A percentile compares a stretch with the other conserved stretches of the same genome.
Conservation (phyloP, 2,113 vertebrate species). For the Emydocephalus ijimae region DNA sequence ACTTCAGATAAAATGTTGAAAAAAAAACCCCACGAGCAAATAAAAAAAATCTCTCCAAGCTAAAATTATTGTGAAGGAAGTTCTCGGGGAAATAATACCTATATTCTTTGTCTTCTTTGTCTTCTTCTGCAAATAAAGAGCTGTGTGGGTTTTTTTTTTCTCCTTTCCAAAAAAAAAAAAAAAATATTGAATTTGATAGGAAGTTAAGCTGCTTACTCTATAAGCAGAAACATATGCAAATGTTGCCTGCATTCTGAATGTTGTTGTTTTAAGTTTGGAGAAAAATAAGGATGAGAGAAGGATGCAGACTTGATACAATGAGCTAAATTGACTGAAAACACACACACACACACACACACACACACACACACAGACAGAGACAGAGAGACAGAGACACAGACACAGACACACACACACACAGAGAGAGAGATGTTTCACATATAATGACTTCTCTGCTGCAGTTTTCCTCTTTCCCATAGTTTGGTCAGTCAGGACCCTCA, state of each 20-base stretch:
- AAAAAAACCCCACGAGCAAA: constrained; percentile 67
- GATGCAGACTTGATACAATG: neutral
- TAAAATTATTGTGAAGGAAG: constrained; percentile 67
- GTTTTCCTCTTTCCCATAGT: neutral
- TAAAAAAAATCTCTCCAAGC: constrained; percentile 62
- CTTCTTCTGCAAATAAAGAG: constrained; percentile 63
- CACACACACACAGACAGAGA: too few species aligned
- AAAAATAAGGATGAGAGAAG: neutral
- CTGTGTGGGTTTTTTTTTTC: constrained; percentile 52
- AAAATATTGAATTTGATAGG: constrained; percentile 53
- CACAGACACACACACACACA: too few species aligned
- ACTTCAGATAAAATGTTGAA: constrained; percentile 76
- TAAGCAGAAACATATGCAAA: constrained; percentile 54
- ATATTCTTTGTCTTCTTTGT: constrained; percentile 49
- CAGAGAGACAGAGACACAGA: too few species aligned
- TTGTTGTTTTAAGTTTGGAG: constrained; percentile 5
- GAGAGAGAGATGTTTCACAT: neutral
- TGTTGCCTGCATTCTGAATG: constrained; percentile 52
- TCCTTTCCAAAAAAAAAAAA: constrained; percentile 21
- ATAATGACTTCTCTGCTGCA: neutral
- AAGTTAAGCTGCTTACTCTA: constrained; percentile 66
- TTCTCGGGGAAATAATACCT: constrained; percentile 68
- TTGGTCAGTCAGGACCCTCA: constrained; percentile 24
- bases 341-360: too few species aligned
- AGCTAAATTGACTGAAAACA: constrained; percentile 6